Base-by-base conservation (phyloP, 1,140 invertebrate genomes). In the Zaprionus ghesquierei region DNA sequence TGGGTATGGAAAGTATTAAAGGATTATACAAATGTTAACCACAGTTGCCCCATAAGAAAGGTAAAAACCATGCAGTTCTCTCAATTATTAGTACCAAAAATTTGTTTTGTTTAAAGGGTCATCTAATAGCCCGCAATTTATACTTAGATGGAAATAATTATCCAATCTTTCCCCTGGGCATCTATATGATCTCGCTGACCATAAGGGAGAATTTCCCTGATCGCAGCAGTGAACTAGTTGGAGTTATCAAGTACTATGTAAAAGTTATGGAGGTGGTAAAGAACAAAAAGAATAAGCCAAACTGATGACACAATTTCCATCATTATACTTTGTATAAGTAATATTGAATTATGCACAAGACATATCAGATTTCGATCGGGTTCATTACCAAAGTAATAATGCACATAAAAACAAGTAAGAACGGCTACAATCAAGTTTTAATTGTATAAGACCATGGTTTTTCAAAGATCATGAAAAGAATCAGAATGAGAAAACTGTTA, bases 261-360 rank as follows among this genome's bases (percentile, higher is more conserved):
- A 27, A 70, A 44, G n/a, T 51, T 1, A 63, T 63, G 68, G 60
- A 63, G 9, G 20, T 23, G 13, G 58, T 55, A 1, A 54, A 54
- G 5, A 22, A 1, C 6, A 63, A 33, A 33, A 55, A 50, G 18
- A 63, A 63, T n/a, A 38, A 13, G 13, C 33, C 33, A 5, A 5
- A 9, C 27, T 29, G 9, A 29, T 29, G 6, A 2, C 27, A 29
- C 27, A 9, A 5, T 29, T 5, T 6, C 27, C 2, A 15, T 15
- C 29, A 38, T n/a, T 38, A 38, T 5, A 5, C 6, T 27, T 38
- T 6, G n/a, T n/a, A 13, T n/a, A 5, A 31, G 6, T 38, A 15
- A 6, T 8, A n/a, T 15, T 38, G 5, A 2, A 38, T 5, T 38
- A 15, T 5, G n/a, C n/a, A 38, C 5, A 38, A 41, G 3, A 15